Evolutionary conservation across 1,140 invertebrate genomes (phyloP).

Genomic region (Carposina sasakii): DNA sequence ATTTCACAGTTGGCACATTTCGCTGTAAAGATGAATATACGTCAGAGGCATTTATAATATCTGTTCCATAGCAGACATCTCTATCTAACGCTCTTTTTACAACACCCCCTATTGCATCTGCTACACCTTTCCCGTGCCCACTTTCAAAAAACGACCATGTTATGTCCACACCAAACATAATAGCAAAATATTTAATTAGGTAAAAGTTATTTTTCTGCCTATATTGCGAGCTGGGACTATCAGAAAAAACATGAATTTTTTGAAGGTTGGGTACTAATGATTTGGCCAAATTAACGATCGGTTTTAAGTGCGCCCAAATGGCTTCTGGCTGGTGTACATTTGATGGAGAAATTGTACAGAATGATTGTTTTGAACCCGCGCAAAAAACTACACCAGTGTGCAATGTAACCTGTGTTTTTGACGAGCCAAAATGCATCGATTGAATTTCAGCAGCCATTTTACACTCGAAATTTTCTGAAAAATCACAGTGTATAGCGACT

Average conservation of each 20-base stretch:
- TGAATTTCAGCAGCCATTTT: slow-evolving; percentile 17
- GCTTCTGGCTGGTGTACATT: slow-evolving; percentile 9
- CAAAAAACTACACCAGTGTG: slow-evolving; percentile 19
- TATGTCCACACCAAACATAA: background rate
- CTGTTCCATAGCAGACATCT: background rate
- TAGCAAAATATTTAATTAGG: background rate
- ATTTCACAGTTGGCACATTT: too few species aligned
- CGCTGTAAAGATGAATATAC: too few species aligned
- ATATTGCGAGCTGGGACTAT: slow-evolving; percentile 14
- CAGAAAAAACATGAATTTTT: slow-evolving; percentile 14
- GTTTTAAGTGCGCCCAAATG: slow-evolving; percentile 18
- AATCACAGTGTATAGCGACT: slow-evolving; percentile 15
- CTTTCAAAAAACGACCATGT: slow-evolving; percentile 13
- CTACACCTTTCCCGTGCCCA: slow-evolving; percentile 5
- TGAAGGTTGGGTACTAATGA: background rate
- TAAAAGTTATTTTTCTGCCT: slow-evolving; percentile 20
- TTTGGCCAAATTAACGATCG: slow-evolving; percentile 11
- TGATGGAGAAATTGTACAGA: slow-evolving; percentile 7
- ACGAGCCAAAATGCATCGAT: slow-evolving; percentile 19
- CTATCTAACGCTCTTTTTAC: slow-evolving; percentile 10
- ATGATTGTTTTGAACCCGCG: slow-evolving; percentile 1
- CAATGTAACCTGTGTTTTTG: slow-evolving; percentile 15
- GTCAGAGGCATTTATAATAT: slow-evolving; percentile 2
- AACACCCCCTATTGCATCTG: slow-evolving; percentile 8
- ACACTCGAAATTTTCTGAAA: slow-evolving; percentile 19